These are phyloP conservation scores for Chamaea fasciata DNA, from an alignment of 2,113 vertebrate genomes.

Conservation along the genomic window DNA sequence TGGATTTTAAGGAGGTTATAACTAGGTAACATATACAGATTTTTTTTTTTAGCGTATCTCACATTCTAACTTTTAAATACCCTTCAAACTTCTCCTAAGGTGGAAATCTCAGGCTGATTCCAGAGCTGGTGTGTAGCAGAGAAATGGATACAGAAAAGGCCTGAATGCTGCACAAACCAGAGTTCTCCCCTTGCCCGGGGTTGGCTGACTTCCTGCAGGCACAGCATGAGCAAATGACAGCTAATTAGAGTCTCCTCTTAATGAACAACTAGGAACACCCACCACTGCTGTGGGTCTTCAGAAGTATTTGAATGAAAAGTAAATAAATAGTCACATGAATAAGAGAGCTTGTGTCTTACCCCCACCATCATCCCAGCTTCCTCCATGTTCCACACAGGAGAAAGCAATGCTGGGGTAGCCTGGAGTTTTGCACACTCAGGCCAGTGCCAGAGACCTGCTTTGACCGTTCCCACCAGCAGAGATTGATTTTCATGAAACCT, in stretches of 20 bases:
- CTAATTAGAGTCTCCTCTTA: neutral
- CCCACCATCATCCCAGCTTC: neutral
- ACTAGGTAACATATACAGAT: neutral
- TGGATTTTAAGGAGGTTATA: neutral
- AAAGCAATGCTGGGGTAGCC: neutral
- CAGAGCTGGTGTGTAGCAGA: neutral
- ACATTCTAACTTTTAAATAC: neutral
- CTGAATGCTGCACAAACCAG: neutral
- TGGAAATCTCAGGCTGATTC: neutral
- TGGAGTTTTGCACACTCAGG: neutral
- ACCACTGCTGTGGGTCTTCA: neutral
- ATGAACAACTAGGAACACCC: neutral
- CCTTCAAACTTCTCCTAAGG: neutral
- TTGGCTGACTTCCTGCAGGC: neutral
- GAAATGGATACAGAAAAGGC: neutral
- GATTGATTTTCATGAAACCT: neutral
- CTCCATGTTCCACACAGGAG: neutral
- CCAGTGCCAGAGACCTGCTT: neutral
- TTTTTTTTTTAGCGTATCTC: neutral
- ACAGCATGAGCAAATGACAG: neutral
- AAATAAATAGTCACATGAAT: neutral
- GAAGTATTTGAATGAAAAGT: neutral
- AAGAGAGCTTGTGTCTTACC: neutral
- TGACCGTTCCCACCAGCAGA: neutral
- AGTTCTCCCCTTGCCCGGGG: accelerated